Conservation (phyloP, 2,797 vertebrate genomes). For the Oreortyx pictus region DNA sequence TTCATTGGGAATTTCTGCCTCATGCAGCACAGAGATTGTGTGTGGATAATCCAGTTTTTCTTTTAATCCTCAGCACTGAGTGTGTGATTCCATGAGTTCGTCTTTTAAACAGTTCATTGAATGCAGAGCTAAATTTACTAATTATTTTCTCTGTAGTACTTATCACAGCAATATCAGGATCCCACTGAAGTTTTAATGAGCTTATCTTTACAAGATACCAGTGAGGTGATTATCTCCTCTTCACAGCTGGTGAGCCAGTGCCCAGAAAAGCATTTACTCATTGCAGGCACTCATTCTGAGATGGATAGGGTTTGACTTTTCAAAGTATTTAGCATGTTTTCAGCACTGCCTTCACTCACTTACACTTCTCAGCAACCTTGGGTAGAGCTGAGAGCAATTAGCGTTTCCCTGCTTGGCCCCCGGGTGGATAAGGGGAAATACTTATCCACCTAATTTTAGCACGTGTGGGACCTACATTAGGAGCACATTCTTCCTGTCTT, state of each 20-base stretch:
- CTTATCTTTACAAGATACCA: constrained; percentile 49
- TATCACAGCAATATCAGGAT: constrained; percentile 44
- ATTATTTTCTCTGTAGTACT: constrained; percentile 28
- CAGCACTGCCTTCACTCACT: constrained; percentile 35
- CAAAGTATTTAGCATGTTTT: constrained; percentile 41
- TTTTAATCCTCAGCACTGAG: background rate
- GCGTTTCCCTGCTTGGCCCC: constrained; percentile 10
- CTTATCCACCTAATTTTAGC: constrained; percentile 62
- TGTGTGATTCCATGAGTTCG: background rate
- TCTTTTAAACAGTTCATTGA: background rate
- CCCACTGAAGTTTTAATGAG: constrained; percentile 49
- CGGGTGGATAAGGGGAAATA: constrained; percentile 33
- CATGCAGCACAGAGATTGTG: accelerated
- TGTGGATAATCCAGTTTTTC: background rate
- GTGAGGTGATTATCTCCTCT: constrained; percentile 46
- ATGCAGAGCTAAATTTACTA: constrained; percentile 24
- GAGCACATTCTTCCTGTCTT: background rate
- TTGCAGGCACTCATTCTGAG: background rate
- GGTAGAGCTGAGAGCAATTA: background rate
- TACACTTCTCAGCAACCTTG: constrained; percentile 48
- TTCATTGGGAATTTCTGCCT: background rate
- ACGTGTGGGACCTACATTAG: background rate
- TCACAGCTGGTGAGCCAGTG: constrained; percentile 25
- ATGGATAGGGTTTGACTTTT: background rate
- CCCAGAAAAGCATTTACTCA: constrained; percentile 28